Evolutionary conservation across 2,888 invertebrate species (phyloP).

Genomic region (Drosophila mettleri): DNA sequence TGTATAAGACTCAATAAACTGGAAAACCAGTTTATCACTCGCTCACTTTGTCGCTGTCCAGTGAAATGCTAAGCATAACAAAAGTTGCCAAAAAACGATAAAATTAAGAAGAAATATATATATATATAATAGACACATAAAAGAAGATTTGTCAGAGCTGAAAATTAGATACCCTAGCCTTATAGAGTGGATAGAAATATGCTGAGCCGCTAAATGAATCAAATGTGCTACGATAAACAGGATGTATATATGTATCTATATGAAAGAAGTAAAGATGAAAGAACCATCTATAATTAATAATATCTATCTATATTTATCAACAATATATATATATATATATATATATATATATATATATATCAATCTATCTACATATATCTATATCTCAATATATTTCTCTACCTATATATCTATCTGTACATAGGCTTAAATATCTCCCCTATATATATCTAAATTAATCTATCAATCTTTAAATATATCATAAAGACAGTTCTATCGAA

Average conservation of each 20-base stretch:
- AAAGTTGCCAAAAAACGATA: conserved; percentile 42
- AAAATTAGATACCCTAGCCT: conserved; percentile 12
- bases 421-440: too few species aligned
- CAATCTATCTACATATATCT: background rate
- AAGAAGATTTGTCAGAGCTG: background rate
- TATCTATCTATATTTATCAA: background rate
- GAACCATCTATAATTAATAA: too few species aligned
- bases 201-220: background rate
- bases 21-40: conserved; percentile 70
- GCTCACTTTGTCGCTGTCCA: conserved; percentile 35
- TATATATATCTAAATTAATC: background rate
- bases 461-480: background rate
- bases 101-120: conserved; percentile 12
- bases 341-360: background rate
- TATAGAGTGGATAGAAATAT: background rate
- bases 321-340: too few species aligned
- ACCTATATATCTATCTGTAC: background rate
- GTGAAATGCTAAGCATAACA: conserved; percentile 53
- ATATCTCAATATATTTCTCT: background rate
- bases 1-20: conserved; percentile 65
- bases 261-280: too few species aligned
- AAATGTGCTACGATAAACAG: background rate
- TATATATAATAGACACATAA: conserved; percentile 1
- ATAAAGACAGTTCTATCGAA: background rate
- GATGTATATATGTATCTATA: background rate